A percentile compares a stretch with the other conserved stretches of the same genome.
Evolutionary conservation across 2,113 vertebrate genomes (phyloP).

Genomic region (Ictalurus furcatus): DNA sequence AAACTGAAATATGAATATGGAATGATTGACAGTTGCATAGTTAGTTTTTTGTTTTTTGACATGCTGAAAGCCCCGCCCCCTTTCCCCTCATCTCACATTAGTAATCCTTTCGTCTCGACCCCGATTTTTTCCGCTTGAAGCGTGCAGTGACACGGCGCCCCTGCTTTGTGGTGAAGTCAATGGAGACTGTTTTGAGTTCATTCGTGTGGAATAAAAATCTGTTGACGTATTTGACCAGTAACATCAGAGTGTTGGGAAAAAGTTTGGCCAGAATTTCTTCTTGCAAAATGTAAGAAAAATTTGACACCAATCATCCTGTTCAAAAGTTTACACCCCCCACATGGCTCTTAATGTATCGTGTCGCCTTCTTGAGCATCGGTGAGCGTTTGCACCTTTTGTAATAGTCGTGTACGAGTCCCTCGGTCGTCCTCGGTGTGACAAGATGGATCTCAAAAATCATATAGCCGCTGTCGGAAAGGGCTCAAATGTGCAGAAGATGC

Average conservation of each 20-base stretch:
- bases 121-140: neutral
- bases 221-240: neutral
- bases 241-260: neutral
- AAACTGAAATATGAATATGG: neutral
- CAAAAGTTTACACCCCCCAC: too few species aligned
- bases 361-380: too few species aligned
- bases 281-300: too few species aligned
- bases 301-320: too few species aligned
- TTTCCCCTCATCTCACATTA: neutral
- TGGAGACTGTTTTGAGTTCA: neutral
- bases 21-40: neutral
- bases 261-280: neutral
- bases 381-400: too few species aligned
- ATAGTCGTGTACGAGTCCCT: too few species aligned
- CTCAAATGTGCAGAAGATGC: too few species aligned
- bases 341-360: too few species aligned
- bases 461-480: too few species aligned
- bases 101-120: neutral
- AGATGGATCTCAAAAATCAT: too few species aligned
- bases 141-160: neutral
- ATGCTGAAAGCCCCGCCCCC: neutral
- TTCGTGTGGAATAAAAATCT: neutral
- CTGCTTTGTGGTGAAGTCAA: neutral
- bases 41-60: neutral
- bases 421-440: too few species aligned